Conservation (phyloP, 2,888 invertebrate genomes). For the Cheilosia impressa region DNA sequence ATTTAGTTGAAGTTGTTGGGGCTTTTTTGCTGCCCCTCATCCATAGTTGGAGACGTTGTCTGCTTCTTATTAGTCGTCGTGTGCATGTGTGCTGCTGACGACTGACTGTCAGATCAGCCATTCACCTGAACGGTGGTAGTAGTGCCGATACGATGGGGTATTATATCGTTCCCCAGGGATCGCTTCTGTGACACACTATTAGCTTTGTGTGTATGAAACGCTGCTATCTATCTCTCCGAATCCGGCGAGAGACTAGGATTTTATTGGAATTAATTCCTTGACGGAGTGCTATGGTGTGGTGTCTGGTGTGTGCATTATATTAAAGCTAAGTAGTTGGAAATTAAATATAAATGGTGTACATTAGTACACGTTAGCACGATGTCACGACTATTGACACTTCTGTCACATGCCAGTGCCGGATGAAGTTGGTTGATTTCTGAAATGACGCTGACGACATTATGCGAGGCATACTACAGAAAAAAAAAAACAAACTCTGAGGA, state of each 20-base stretch:
- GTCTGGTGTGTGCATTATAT: constrained; percentile 69
- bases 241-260: constrained; percentile 61
- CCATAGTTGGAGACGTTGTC: constrained; percentile 41
- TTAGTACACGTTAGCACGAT: constrained; percentile 74
- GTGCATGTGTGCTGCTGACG: constrained; percentile 19
- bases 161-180: constrained; percentile 83
- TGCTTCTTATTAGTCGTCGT: constrained; percentile 30
- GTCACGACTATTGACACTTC: constrained; percentile 75
- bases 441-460: constrained; percentile 29
- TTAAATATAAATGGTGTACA: constrained; percentile 76
- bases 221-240: constrained; percentile 39
- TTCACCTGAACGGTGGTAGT: constrained; percentile 35
- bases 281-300: constrained; percentile 61
- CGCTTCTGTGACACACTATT: constrained; percentile 79
- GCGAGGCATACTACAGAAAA: not conserved
- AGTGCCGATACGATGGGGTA: constrained; percentile 76
- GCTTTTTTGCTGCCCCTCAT: constrained; percentile 38
- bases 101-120: constrained; percentile 39
- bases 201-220: constrained; percentile 64
- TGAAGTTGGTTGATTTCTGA: constrained; percentile 72
- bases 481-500: constrained; percentile 7
- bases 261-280: constrained; percentile 78
- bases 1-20: constrained; percentile 67
- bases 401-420: constrained; percentile 70
- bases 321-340: constrained; percentile 70